A percentile compares a stretch with the other conserved stretches of the same genome.
Evolutionary conservation across 2,888 invertebrate species (phyloP).

Genomic region (Cordilura impudica): DNA sequence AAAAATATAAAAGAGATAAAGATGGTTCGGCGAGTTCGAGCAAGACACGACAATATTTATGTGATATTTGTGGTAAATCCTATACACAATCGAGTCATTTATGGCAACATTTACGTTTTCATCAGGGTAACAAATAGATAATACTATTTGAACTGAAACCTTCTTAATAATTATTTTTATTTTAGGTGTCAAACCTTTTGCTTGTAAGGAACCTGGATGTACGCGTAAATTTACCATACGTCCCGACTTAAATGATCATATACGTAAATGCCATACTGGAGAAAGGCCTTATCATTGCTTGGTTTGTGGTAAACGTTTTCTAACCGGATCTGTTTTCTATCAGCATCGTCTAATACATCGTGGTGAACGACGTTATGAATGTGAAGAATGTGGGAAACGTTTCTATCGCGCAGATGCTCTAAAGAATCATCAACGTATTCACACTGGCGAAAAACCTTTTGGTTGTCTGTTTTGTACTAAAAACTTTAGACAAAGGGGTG

Average conservation of each 20-base stretch:
- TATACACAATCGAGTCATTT: slow-evolving; percentile 83
- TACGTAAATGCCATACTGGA: slow-evolving; percentile 82
- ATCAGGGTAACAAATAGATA: slow-evolving; percentile 78
- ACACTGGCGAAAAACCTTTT: slow-evolving; percentile 81
- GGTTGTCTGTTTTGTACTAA: slow-evolving; percentile 79
- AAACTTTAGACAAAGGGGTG: slow-evolving; percentile 80
- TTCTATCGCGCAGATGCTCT: slow-evolving; percentile 83
- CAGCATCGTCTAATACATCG: slow-evolving; percentile 82
- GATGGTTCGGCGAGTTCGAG: slow-evolving; percentile 64
- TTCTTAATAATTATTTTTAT: neutral
- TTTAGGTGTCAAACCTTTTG: slow-evolving; percentile 82
- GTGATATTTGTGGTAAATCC: slow-evolving; percentile 82
- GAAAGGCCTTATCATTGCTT: slow-evolving; percentile 82
- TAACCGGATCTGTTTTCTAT: slow-evolving; percentile 83
- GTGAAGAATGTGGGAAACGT: slow-evolving; percentile 82
- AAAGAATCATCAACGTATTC: slow-evolving; percentile 81
- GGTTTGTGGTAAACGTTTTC: slow-evolving; percentile 81
- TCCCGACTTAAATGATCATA: slow-evolving; percentile 82
- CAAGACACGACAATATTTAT: slow-evolving; percentile 79
- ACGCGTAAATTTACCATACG: slow-evolving; percentile 82
- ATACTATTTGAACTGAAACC: neutral
- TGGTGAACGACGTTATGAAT: slow-evolving; percentile 82
- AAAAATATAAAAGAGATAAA: slow-evolving; percentile 78
- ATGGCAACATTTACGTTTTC: slow-evolving; percentile 83
- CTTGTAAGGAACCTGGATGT: slow-evolving; percentile 81